Evolutionary conservation across 2,113 vertebrate species (phyloP).

Genomic region (Chroicocephalus ridibundus): DNA sequence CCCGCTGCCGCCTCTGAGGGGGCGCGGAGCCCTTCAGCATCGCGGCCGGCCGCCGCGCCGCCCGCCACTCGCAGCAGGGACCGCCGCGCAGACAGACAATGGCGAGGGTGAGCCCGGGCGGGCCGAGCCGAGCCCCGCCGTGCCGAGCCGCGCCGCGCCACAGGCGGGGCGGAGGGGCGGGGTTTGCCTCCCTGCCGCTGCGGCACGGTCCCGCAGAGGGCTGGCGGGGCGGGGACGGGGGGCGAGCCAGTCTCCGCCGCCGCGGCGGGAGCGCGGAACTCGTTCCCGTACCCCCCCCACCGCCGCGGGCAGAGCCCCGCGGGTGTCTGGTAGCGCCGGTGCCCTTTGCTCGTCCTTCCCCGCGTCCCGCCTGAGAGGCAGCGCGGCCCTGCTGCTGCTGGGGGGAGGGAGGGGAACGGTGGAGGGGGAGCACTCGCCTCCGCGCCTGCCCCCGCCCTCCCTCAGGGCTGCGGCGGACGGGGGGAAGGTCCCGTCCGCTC

Average conservation of each 20-base stretch:
- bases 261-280: neutral
- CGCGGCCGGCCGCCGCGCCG: neutral
- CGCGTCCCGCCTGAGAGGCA: neutral
- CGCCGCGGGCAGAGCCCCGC: neutral
- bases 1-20: neutral
- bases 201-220: neutral
- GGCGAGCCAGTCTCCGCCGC: no score
- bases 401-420: no score
- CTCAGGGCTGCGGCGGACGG: neutral
- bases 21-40: conserved; percentile 26
- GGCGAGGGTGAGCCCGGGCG: conserved; percentile 5
- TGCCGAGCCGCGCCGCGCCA: neutral
- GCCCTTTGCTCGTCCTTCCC: neutral
- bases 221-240: neutral
- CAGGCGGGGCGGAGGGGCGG: conserved; percentile 40
- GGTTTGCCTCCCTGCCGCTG: conserved; percentile 19
- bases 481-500: neutral
- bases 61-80: neutral
- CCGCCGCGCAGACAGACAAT: conserved; percentile 27
- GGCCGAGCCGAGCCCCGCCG: neutral
- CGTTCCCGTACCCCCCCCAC: no score
- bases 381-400: neutral
- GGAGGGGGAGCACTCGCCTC: no score
- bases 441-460: neutral
- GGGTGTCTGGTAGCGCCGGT: rapidly evolving